Conservation (phyloP, 2,888 invertebrate species). For the Suillia variegata region DNA sequence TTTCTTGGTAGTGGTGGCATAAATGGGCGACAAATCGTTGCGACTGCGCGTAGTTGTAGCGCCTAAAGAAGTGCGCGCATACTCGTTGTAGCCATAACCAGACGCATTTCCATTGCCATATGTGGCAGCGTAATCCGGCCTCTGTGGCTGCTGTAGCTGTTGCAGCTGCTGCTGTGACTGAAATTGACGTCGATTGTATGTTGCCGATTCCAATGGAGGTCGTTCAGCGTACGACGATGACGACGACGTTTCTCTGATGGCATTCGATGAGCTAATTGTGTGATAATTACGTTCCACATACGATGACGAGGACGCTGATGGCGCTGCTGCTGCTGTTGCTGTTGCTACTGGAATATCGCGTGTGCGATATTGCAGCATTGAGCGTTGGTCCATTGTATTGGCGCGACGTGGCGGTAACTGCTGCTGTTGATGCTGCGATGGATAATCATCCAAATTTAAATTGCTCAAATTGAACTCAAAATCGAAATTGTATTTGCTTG, state of each 20-base stretch:
- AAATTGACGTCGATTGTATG: conserved; percentile 33
- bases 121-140: conserved; percentile 28
- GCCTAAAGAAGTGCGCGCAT: conserved; percentile 30
- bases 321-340: conserved; percentile 24
- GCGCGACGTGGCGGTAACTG: conserved; percentile 20
- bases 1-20: conserved; percentile 49
- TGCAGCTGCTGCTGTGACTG: conserved; percentile 20
- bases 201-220: conserved; percentile 32
- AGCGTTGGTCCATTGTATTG: conserved; percentile 35
- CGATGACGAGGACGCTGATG: conserved; percentile 38
- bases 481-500: conserved; percentile 50
- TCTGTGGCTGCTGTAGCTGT: conserved; percentile 23
- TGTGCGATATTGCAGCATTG: conserved; percentile 35
- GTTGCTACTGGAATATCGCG: conserved; percentile 44
- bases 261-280: conserved; percentile 50
- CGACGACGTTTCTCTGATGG: conserved; percentile 27
- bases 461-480: conserved; percentile 53
- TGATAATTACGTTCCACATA: conserved; percentile 60
- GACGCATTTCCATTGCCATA: conserved; percentile 40
- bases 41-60: conserved; percentile 43
- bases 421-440: too few species aligned
- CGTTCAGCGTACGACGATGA: conserved; percentile 27
- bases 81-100: conserved; percentile 47
- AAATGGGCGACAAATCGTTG: conserved; percentile 51
- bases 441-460: conserved; percentile 44